Base-by-base conservation (phyloP, 2,888 invertebrate species). In the Notocelia uddmanniana region DNA sequence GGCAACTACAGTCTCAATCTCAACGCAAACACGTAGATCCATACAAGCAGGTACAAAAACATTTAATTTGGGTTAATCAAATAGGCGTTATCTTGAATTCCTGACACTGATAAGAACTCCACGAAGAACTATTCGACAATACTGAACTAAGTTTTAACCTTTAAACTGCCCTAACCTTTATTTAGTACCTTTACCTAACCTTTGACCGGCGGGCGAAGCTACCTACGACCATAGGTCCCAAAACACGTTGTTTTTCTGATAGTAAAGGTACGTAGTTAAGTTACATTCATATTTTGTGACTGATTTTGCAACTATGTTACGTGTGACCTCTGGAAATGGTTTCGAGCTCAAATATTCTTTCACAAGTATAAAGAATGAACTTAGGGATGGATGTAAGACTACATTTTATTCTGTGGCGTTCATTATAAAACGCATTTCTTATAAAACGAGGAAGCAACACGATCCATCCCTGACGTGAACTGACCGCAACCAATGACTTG, bases 61-160 rank as follows among this genome's bases (percentile, higher is more conserved):
- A 55, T n/a, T 54, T 15, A 55, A 62, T 45, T 31, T 41, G 62
- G 69, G 60, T 69, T 69, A 62, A 13, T n/a, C n/a, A 62, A 69
- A 69, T 45, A 69, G 31, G 62, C 11, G 26, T 60, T 62, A 69
- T 69, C 69, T 54, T 31, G 31, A 60, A 26, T 26, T 26, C 26
- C 5, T 26, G 15, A 41, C 34, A 19, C 50, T 18, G 60, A 68
- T 60, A 68, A 68, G 50, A 50, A 19, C 19, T 23, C 18, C 13
- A 31, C 26, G 18, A 59, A 59, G 37, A 10, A 48, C 13, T 31
- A 26, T 13, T 26, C 31, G 10, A 26, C 45, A 10, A 9, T 45
- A 10, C 13, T 15, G 21, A 50, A 52, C 31, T 0, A 1, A 50
- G 15, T 63, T 34, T 63, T 34, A 31, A 34, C 31, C 34, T 21